A percentile compares a stretch with the other conserved stretches of the same genome.
These are phyloP conservation scores for Sphaeramia orbicularis DNA, from an alignment of 2,797 vertebrate species.

Conservation along the genomic window DNA sequence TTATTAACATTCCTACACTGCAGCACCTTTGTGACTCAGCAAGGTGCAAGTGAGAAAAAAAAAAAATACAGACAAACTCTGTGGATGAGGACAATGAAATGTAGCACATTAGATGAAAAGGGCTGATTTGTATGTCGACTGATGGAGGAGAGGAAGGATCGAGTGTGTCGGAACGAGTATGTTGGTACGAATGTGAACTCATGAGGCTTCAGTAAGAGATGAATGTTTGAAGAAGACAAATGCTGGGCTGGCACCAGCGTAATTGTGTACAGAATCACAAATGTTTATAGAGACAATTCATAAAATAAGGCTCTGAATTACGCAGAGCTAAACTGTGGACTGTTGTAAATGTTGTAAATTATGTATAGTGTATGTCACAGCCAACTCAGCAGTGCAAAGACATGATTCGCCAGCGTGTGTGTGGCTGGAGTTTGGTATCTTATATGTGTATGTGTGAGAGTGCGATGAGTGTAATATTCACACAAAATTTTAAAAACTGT, in stretches of 20 bases:
- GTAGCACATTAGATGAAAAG: constrained; percentile 69
- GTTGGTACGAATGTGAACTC: constrained; percentile 70
- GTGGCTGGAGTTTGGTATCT: constrained; percentile 19
- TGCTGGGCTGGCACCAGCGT: constrained; percentile 89
- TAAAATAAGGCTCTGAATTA: constrained; percentile 58
- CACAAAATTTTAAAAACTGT: constrained; percentile 77
- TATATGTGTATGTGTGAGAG: constrained; percentile 27
- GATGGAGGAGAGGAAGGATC: constrained; percentile 36
- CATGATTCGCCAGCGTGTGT: constrained; percentile 35
- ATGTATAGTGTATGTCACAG: constrained; percentile 70
- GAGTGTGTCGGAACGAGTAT: constrained; percentile 46
- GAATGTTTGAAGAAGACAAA: constrained; percentile 57
- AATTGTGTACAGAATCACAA: constrained; percentile 54
- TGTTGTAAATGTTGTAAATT: constrained; percentile 65
- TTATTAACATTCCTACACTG: constrained; percentile 50
- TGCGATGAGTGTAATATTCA: constrained; percentile 55
- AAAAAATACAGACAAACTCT: constrained; percentile 31
- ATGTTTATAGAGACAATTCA: constrained; percentile 49
- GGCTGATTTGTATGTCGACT: constrained; percentile 78
- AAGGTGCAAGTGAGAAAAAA: constrained; percentile 36
- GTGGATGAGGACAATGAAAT: constrained; percentile 49
- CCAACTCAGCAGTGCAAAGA: constrained; percentile 77
- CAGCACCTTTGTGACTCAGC: constrained; percentile 55
- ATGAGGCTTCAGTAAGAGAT: constrained; percentile 35
- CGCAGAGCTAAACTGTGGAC: constrained; percentile 76